Base-by-base conservation (phyloP, 1,140 invertebrate species). In the Notospermus geniculatus region DNA sequence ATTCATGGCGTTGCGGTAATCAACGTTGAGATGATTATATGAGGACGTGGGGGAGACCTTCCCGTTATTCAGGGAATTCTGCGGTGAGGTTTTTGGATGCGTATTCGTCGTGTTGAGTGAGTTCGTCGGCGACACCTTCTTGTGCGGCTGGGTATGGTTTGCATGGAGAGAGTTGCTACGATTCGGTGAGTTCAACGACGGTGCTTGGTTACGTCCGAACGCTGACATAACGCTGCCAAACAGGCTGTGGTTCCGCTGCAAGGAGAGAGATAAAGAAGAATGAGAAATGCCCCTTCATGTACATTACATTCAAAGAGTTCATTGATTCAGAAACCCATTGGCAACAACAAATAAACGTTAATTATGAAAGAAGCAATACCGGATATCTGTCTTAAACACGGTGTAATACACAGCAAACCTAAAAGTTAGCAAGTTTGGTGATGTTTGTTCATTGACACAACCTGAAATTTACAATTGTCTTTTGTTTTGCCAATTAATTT, bases 191-290 rank as follows among this genome's bases (percentile, higher is more conserved):
- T 56, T 72, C 70, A 54, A 66, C 62, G 9, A 15, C 23, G 43
- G 15, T 15, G 28, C 27, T 15, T 19, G 11, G 23, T 22, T 27
- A 2, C 17, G 54, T 15, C 67, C 63, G 22, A 78, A 60, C n/a
- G 80, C 80, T 60, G 75, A 79, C 45, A 84, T 80, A 50, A 84
- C 77, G 62, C 79, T 83, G 50, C 96, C 95, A 80, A 98, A 98
- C 43, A 98, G 83, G 36, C 93, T 93, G 82, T 98, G 95, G 80
- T 98, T 95, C 77, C 95, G 88, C 93, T 97, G 84, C 52, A 72
- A 72, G 58, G 64, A 39, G 57, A 57, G 41, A 57, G 7, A 62
- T 60, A 59, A 54, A 52, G 15, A 43, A 22, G 36, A n/a, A n/a
- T n/a, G n/a, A n/a, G n/a, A n/a, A n/a, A n/a, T n/a, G n/a, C n/a